A percentile compares a stretch with the other conserved stretches of the same genome.
Conservation (phyloP, 1,140 invertebrate species). For the Melitaea cinxia region DNA sequence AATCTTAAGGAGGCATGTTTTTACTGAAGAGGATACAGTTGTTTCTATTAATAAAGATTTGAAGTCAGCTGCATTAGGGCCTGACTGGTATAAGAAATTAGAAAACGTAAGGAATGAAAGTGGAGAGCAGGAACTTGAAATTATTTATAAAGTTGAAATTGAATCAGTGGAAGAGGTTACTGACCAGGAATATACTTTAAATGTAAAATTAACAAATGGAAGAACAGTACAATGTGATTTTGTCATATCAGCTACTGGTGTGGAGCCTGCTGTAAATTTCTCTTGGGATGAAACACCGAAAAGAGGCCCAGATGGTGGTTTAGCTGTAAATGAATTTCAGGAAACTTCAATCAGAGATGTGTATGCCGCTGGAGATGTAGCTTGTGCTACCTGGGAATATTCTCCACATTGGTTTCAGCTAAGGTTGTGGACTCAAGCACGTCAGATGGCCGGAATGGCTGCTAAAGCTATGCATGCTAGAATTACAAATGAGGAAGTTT, state of each 20-base stretch:
- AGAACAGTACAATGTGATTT: slow-evolving; percentile 93
- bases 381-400: slow-evolving; percentile 88
- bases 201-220: slow-evolving; percentile 89
- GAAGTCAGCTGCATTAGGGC: slow-evolving; percentile 93
- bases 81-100: slow-evolving; percentile 94
- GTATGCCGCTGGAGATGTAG: slow-evolving; percentile 98
- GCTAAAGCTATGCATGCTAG: slow-evolving; percentile 93
- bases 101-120: slow-evolving; percentile 83
- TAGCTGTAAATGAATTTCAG: slow-evolving; percentile 93
- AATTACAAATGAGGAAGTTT: slow-evolving; percentile 84
- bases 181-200: slow-evolving; percentile 85
- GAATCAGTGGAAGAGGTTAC: slow-evolving; percentile 72
- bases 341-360: slow-evolving; percentile 90
- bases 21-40: slow-evolving; percentile 82
- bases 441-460: slow-evolving; percentile 97
- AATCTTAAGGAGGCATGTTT: slow-evolving; percentile 86
- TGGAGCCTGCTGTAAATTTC: slow-evolving; percentile 87
- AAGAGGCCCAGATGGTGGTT: slow-evolving; percentile 87
- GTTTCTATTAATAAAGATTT: slow-evolving; percentile 66
- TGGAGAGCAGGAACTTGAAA: slow-evolving; percentile 75
- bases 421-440: slow-evolving; percentile 98
- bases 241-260: slow-evolving; percentile 97
- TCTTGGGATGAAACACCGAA: slow-evolving; percentile 82
- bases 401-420: slow-evolving; percentile 97
- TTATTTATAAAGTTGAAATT: slow-evolving; percentile 89